These are phyloP conservation scores for Cinclus mexicanus DNA, from an alignment of 2,113 vertebrate genomes.

Conservation along the genomic window DNA sequence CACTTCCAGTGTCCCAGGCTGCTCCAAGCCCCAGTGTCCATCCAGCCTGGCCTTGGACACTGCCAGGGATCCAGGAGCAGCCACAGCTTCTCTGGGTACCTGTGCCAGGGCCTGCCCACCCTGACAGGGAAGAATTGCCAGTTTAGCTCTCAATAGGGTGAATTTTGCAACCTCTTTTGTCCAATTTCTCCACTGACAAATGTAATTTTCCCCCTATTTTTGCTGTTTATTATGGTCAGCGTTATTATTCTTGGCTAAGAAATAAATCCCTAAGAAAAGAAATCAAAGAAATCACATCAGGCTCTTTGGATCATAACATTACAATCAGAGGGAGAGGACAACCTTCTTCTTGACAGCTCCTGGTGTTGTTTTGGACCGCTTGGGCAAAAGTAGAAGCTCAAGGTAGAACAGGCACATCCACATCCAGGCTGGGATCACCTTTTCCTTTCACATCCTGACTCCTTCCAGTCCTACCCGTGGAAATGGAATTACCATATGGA, in stretches of 20 bases:
- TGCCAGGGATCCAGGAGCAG: background rate
- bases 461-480: background rate
- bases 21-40: background rate
- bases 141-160: background rate
- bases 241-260: background rate
- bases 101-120: background rate
- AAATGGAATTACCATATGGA: background rate
- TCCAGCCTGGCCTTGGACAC: background rate
- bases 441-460: background rate
- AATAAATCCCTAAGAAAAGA: background rate
- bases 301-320: background rate
- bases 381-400: background rate
- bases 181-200: background rate
- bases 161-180: background rate
- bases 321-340: background rate
- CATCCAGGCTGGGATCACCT: background rate
- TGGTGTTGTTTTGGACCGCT: background rate
- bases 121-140: background rate
- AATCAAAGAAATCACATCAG: background rate
- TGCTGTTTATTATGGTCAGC: background rate
- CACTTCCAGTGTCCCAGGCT: rapidly evolving
- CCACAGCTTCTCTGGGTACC: background rate
- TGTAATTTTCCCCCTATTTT: background rate
- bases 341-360: background rate
- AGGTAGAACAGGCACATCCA: rapidly evolving